Evolutionary conservation across 1,140 invertebrate genomes (phyloP).

Genomic region (Micrasema longulum): DNA sequence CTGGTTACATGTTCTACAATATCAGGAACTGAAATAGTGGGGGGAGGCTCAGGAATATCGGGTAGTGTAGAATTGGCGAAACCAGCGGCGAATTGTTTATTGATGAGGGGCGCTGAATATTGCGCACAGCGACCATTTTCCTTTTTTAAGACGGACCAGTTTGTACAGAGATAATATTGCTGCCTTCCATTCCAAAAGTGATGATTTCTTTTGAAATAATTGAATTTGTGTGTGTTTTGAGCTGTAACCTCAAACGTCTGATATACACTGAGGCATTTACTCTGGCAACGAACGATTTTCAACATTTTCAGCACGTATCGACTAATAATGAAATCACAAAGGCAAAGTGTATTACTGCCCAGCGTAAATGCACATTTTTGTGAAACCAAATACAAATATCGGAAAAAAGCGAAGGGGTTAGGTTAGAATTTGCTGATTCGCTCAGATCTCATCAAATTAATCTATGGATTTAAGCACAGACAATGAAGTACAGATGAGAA

Average conservation of each 20-base stretch:
- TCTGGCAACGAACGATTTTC: constrained; percentile 26
- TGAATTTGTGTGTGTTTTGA: constrained; percentile 5
- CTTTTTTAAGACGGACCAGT: not conserved
- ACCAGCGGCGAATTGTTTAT: not conserved
- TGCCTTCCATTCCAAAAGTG: constrained; percentile 34
- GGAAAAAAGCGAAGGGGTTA: no score
- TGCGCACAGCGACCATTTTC: not conserved
- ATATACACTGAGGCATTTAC: constrained; percentile 14
- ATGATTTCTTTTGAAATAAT: constrained; percentile 23
- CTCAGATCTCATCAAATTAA: no score
- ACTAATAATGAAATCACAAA: no score
- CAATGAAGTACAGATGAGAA: no score
- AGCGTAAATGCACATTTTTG: no score
- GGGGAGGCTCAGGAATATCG: constrained; percentile 19
- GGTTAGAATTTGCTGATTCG: no score
- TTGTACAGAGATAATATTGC: constrained; percentile 22
- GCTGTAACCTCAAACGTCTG: constrained; percentile 41
- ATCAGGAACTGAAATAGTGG: constrained; percentile 4
- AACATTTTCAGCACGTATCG: constrained; percentile 16
- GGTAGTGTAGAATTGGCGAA: constrained; percentile 3
- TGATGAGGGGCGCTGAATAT: not conserved
- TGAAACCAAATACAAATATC: no score
- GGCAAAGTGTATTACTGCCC: no score
- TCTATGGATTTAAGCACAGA: no score
- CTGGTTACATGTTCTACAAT: not conserved